These are phyloP conservation scores for Enoplosus armatus DNA, from an alignment of 2,797 vertebrate genomes.

Conservation along the genomic window DNA sequence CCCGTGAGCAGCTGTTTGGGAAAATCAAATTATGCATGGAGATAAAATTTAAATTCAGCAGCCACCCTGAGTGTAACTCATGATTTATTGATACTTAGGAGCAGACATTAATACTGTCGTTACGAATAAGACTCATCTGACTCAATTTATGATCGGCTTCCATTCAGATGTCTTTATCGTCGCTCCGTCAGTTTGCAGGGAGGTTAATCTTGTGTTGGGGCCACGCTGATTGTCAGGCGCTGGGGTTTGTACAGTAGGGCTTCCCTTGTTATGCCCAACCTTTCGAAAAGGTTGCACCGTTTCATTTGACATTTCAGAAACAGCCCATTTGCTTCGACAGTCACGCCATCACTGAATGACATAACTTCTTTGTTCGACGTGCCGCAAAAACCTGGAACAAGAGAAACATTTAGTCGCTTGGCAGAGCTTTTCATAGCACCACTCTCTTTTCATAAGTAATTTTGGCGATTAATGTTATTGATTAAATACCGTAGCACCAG, in stretches of 20 bases:
- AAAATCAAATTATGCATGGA: conserved; percentile 71
- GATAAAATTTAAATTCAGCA: conserved; percentile 66
- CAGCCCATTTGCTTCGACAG: conserved; percentile 56
- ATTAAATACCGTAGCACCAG: background rate
- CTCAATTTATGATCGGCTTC: conserved; percentile 50
- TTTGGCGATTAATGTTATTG: background rate
- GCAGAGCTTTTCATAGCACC: background rate
- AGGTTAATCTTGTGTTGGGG: conserved; percentile 47
- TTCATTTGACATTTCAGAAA: conserved; percentile 79
- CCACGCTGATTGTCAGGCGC: conserved; percentile 32
- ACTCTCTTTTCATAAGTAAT: background rate
- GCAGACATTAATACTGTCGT: conserved; percentile 69
- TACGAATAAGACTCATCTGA: conserved; percentile 62
- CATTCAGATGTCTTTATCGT: conserved; percentile 61
- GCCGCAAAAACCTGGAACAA: conserved; percentile 8
- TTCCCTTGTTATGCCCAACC: conserved; percentile 73
- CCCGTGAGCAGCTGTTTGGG: conserved; percentile 69
- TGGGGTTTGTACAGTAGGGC: conserved; percentile 52
- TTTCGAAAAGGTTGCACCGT: conserved; percentile 78
- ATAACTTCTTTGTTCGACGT: conserved; percentile 23
- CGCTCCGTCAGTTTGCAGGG: conserved; percentile 30
- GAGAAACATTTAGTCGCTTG: background rate
- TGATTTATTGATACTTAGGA: conserved; percentile 73
- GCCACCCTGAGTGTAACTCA: conserved; percentile 52
- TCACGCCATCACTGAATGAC: conserved; percentile 17